Conservation (phyloP, 2,888 invertebrate species). For the Hymenopus coronatus region DNA sequence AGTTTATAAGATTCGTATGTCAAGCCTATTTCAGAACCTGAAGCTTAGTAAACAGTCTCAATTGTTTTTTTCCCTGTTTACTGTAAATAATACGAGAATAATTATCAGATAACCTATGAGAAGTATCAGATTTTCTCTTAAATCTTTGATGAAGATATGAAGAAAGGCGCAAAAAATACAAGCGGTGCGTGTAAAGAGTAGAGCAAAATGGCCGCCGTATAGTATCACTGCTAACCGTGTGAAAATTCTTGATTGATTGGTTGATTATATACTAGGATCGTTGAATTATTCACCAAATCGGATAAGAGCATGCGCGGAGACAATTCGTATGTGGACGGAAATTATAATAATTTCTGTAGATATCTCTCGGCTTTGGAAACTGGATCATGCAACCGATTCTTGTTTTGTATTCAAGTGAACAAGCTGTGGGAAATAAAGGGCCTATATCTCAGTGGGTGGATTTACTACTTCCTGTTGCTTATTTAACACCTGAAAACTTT, state of each 20-base stretch:
- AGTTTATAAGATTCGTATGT: no score
- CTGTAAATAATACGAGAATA: no score
- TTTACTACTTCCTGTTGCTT: no score
- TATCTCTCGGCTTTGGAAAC: neutral
- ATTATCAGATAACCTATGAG: no score
- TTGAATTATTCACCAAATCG: neutral
- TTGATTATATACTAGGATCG: neutral
- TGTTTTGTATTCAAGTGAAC: neutral
- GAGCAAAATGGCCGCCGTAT: neutral
- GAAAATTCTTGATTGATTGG: neutral
- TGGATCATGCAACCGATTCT: neutral
- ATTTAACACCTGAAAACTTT: no score
- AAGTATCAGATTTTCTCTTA: no score
- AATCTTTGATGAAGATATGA: neutral
- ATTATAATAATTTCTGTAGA: neutral
- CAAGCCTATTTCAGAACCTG: no score
- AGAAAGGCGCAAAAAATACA: neutral
- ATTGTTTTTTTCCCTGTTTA: no score
- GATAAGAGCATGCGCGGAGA: neutral
- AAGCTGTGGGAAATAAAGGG: neutral
- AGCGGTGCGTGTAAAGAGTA: neutral
- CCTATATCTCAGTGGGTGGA: neutral
- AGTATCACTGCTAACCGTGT: neutral
- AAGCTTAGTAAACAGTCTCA: no score
- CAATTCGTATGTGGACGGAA: neutral